Evolutionary conservation across 2,797 vertebrate genomes (phyloP).

Genomic region (Protosalanx chinensis): DNA sequence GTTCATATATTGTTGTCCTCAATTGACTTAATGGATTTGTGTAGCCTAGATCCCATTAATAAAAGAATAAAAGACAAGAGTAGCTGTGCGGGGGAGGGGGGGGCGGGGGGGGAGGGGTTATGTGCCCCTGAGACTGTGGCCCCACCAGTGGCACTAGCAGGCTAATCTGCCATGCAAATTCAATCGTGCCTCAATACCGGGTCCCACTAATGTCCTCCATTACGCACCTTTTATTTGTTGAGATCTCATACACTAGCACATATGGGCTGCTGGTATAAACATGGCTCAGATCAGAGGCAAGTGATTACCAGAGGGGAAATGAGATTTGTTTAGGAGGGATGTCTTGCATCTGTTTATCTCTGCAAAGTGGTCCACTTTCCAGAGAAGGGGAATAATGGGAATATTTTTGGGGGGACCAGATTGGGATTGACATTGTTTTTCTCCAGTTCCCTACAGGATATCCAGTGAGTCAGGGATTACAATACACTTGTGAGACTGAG

Average conservation of each 20-base stretch:
- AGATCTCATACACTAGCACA: constrained; percentile 87
- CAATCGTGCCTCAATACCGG: constrained; percentile 93
- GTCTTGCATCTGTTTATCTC: constrained; percentile 46
- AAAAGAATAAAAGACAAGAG: constrained; percentile 71
- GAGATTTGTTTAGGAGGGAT: constrained; percentile 53
- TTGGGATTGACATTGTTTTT: constrained; percentile 54
- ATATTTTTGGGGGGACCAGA: constrained; percentile 40
- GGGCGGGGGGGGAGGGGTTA: constrained; percentile 54
- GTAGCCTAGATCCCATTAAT: constrained; percentile 96
- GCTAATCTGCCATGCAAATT: constrained; percentile 99
- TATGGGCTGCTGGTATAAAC: constrained; percentile 79
- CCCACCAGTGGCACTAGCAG: constrained; percentile 88
- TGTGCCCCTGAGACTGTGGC: constrained; percentile 78
- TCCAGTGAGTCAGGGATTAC: constrained; percentile 66
- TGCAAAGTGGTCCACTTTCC: constrained; percentile 48
- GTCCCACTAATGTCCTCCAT: constrained; percentile 94
- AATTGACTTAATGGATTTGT: constrained; percentile 98
- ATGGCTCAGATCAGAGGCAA: constrained; percentile 77
- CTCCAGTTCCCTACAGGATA: constrained; percentile 36
- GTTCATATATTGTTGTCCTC: constrained; percentile 90
- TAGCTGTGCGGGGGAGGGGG: background rate
- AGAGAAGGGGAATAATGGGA: constrained; percentile 51
- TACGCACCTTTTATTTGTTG: constrained; percentile 95
- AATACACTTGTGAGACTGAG: constrained; percentile 60
- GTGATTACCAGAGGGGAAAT: constrained; percentile 83